Evolutionary conservation across 2,888 invertebrate genomes (phyloP).

Genomic region (Crematogaster levior): DNA sequence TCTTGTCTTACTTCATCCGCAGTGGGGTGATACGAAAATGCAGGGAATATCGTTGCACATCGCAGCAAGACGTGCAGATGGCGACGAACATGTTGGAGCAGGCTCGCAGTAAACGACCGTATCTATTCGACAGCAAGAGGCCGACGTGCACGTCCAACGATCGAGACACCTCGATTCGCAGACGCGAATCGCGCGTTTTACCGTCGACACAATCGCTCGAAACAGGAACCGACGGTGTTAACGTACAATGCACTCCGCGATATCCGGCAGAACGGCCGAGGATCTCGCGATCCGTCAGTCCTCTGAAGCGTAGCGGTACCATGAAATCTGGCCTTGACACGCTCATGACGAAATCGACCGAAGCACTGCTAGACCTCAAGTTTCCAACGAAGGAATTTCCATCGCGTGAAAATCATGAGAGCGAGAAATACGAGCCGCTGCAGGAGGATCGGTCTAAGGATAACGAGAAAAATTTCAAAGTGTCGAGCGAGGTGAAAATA

Average conservation of each 20-base stretch:
- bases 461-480: constrained; percentile 57
- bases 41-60: constrained; percentile 75
- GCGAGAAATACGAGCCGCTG: constrained; percentile 22
- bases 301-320: constrained; percentile 77
- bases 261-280: constrained; percentile 51
- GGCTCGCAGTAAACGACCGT: constrained; percentile 71
- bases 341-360: constrained; percentile 63
- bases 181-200: constrained; percentile 37
- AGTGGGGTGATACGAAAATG: constrained; percentile 81
- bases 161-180: constrained; percentile 41
- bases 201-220: constrained; percentile 28
- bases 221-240: constrained; percentile 23
- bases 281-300: constrained; percentile 46
- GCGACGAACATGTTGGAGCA: constrained; percentile 77
- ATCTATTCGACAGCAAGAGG: constrained; percentile 60
- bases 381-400: constrained; percentile 52
- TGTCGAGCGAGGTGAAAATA: constrained; percentile 78
- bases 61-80: constrained; percentile 78
- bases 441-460: constrained; percentile 39
- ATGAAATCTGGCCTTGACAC: constrained; percentile 78
- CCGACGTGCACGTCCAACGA: constrained; percentile 50
- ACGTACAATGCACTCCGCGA: neutral
- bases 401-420: constrained; percentile 41
- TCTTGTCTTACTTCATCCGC: constrained; percentile 94
- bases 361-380: constrained; percentile 60